phyloP scores from a whole-genome alignment of 2,113 vertebrate genomes.

The Lycaon pictus region DNA sequence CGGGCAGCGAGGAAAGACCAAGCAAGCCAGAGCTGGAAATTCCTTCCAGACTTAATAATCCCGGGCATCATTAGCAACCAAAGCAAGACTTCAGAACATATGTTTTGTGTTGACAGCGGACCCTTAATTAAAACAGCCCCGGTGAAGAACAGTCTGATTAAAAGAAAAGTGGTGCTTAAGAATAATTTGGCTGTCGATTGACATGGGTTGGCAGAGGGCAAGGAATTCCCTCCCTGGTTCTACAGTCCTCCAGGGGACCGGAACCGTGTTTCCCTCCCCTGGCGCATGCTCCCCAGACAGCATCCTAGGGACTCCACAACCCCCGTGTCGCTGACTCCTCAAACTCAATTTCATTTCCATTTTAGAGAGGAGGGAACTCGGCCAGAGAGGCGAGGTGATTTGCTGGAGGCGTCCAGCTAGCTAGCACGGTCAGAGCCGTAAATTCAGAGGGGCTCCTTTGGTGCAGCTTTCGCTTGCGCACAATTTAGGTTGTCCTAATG shows the following conservation, averaged over 20 bases:
- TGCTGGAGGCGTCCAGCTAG: background rate
- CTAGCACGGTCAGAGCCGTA: accelerated
- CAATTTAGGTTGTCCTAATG: conserved; percentile 39
- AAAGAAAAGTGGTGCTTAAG: conserved; percentile 61
- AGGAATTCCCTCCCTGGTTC: background rate
- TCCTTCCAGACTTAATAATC: conserved; percentile 80
- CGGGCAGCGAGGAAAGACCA: background rate
- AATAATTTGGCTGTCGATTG: conserved; percentile 6
- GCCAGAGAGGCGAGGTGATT: background rate
- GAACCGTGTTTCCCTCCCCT: background rate
- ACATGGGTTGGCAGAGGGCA: background rate
- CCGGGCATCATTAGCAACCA: conserved; percentile 72
- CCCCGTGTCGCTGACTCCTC: background rate
- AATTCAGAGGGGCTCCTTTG: accelerated
- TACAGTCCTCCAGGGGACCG: background rate
- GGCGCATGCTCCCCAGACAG: background rate
- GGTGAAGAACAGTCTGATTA: conserved; percentile 71
- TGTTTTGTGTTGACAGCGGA: conserved; percentile 81
- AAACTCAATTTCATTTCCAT: background rate
- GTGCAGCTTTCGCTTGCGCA: background rate
- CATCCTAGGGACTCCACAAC: background rate
- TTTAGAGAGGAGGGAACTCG: background rate
- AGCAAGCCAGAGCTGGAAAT: conserved; percentile 69
- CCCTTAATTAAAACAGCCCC: conserved; percentile 73
- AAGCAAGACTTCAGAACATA: conserved; percentile 70